Evolutionary conservation across 2,113 vertebrate species (phyloP).

Genomic region (Pantherophis guttatus): DNA sequence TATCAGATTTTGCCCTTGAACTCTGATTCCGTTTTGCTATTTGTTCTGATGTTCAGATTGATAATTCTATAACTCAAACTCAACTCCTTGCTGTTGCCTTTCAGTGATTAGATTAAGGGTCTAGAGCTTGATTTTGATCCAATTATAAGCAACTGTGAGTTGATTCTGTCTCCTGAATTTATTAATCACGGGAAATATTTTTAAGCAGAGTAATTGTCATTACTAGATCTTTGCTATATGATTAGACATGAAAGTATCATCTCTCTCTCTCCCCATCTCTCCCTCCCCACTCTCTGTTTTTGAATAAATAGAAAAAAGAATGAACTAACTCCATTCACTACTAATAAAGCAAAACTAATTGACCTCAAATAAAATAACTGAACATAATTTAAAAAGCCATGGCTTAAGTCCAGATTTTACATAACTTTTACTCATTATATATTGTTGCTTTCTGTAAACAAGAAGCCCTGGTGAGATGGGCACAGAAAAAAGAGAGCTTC

Average conservation of each 20-base stretch:
- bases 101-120: neutral
- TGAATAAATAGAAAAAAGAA: neutral
- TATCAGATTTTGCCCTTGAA: neutral
- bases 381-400: neutral
- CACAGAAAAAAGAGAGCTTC: neutral
- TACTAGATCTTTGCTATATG: neutral
- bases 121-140: neutral
- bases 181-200: neutral
- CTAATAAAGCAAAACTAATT: neutral
- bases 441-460: neutral
- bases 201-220: neutral
- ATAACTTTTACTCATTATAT: neutral
- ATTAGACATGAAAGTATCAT: neutral
- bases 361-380: neutral
- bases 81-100: neutral
- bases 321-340: neutral
- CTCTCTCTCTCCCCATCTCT: neutral
- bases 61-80: neutral
- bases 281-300: neutral
- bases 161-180: neutral
- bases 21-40: neutral
- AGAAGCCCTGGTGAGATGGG: neutral
- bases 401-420: neutral
- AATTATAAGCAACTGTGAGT: neutral
- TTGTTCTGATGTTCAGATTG: neutral